These are phyloP conservation scores for Microctonus aethiopoides DNA, from an alignment of 2,888 invertebrate species.

Conservation along the genomic window DNA sequence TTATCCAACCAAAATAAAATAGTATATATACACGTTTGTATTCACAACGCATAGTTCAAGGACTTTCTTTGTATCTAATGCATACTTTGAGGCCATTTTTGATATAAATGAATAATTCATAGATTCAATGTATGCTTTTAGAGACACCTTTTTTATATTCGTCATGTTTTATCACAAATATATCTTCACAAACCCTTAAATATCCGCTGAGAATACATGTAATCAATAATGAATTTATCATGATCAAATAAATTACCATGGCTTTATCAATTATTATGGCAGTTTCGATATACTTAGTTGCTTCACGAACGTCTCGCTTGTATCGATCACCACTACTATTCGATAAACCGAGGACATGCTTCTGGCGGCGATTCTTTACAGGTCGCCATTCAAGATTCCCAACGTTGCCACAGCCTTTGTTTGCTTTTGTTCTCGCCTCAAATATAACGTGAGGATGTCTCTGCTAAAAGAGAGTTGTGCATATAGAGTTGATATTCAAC, in stretches of 20 bases:
- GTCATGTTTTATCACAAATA: too few relatives aligned
- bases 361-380: constrained; percentile 74
- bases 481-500: constrained; percentile 53
- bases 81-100: too few relatives aligned
- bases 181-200: too few relatives aligned
- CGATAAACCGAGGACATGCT: constrained; percentile 69
- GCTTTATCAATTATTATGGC: constrained; percentile 96
- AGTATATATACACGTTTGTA: too few relatives aligned
- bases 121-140: too few relatives aligned
- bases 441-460: constrained; percentile 98
- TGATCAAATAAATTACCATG: constrained; percentile 74
- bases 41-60: too few relatives aligned
- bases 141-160: too few relatives aligned
- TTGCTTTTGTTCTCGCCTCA: constrained; percentile 90
- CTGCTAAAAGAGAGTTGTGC: constrained; percentile 80
- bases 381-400: constrained; percentile 80
- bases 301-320: constrained; percentile 85
- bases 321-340: constrained; percentile 65
- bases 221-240: background rate
- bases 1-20: too few relatives aligned
- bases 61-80: too few relatives aligned
- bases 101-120: too few relatives aligned
- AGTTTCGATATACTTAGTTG: constrained; percentile 95
- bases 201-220: too few relatives aligned
- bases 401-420: constrained; percentile 91